Conservation (phyloP, 2,113 vertebrate genomes). For the Myanophis thanlyinensis region DNA sequence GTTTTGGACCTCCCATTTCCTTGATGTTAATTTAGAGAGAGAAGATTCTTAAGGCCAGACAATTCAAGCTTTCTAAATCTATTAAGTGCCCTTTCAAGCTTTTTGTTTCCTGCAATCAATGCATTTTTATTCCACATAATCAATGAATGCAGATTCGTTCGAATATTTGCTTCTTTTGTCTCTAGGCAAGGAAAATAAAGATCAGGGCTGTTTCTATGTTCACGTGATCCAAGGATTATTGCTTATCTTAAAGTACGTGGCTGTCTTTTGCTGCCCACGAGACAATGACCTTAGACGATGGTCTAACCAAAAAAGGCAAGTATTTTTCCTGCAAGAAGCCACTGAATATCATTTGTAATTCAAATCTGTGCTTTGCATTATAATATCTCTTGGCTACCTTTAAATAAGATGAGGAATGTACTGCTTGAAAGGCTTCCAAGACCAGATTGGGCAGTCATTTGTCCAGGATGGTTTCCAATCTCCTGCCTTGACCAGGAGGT, state of each 20-base stretch:
- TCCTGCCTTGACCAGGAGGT: no score
- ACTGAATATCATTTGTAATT: background rate
- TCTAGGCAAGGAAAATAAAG: background rate
- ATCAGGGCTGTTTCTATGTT: background rate
- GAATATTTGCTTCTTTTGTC: background rate
- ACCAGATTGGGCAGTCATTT: no score
- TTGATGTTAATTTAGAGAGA: background rate
- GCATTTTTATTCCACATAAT: background rate
- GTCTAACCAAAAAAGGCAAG: background rate
- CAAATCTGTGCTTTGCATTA: background rate
- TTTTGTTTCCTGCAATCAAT: background rate
- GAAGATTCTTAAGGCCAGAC: background rate
- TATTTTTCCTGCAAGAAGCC: background rate
- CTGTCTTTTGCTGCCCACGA: background rate
- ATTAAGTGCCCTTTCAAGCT: background rate
- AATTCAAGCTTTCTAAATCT: background rate
- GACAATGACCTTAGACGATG: background rate
- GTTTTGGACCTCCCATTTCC: background rate
- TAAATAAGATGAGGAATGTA: background rate
- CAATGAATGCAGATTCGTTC: background rate
- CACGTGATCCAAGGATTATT: background rate
- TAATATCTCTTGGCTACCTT: background rate
- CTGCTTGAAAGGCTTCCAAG: no score
- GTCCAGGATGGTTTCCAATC: no score
- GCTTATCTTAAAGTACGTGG: background rate